Evolutionary conservation across 2,113 vertebrate genomes (phyloP).

Genomic region (Amblyornis subalaris): DNA sequence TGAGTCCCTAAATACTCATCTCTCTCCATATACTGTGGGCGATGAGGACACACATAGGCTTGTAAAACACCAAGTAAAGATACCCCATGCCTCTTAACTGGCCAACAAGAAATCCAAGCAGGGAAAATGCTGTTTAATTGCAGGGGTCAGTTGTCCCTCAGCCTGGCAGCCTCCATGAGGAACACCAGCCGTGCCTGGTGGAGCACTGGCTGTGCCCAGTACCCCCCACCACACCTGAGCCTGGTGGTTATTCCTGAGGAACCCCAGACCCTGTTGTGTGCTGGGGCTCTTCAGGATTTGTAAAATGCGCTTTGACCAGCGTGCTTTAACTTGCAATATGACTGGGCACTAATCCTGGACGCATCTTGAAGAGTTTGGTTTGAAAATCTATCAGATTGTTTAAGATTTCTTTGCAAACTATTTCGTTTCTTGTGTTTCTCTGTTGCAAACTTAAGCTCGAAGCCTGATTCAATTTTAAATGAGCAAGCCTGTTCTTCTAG

Average conservation of each 20-base stretch:
- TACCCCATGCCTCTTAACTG: neutral
- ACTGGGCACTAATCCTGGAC: neutral
- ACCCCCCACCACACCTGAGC: neutral
- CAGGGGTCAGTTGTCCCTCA: neutral
- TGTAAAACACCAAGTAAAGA: neutral
- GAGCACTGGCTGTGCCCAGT: neutral
- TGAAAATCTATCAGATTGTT: neutral
- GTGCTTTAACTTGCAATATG: neutral
- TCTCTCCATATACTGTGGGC: accelerated
- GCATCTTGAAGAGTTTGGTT: neutral
- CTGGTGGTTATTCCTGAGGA: neutral
- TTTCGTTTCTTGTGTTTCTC: neutral
- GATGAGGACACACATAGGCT: neutral
- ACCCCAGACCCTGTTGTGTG: neutral
- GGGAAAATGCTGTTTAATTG: neutral
- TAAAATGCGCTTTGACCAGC: neutral
- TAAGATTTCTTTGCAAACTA: neutral
- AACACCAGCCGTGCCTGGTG: neutral
- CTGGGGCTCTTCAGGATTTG: neutral
- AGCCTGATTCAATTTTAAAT: constrained; percentile 28
- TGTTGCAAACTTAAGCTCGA: neutral
- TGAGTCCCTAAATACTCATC: neutral
- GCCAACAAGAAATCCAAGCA: neutral
- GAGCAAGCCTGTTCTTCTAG: constrained; percentile 56
- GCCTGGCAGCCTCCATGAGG: neutral